Conservation (phyloP, 2,888 invertebrate species). For the Autographa gamma region DNA sequence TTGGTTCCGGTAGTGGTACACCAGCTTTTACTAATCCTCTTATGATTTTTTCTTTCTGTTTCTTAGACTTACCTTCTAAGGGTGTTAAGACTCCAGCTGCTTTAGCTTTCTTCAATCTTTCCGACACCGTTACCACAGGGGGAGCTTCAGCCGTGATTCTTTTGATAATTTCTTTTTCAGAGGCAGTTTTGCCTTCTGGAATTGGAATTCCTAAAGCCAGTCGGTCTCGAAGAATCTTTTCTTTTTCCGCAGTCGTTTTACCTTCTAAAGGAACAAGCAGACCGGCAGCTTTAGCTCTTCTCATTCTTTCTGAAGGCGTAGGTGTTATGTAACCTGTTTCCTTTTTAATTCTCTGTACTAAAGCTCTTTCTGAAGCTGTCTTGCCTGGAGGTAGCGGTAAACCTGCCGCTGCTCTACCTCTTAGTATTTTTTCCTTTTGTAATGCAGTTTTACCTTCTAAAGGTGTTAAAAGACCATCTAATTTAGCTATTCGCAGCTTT, state of each 20-base stretch:
- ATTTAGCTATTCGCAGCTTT: slow-evolving; percentile 31
- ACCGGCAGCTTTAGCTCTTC: slow-evolving; percentile 55
- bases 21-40: slow-evolving; percentile 58
- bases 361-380: slow-evolving; percentile 56
- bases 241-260: slow-evolving; percentile 57
- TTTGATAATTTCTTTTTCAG: slow-evolving; percentile 54
- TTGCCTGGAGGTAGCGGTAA: slow-evolving; percentile 57
- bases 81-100: slow-evolving; percentile 61
- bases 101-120: slow-evolving; percentile 57
- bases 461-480: slow-evolving; percentile 56
- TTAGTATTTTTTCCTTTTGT: slow-evolving; percentile 65
- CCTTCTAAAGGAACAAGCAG: slow-evolving; percentile 57
- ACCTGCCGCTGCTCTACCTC: slow-evolving; percentile 54
- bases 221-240: slow-evolving; percentile 55
- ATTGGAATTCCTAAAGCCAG: slow-evolving; percentile 38
- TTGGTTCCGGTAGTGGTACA: slow-evolving; percentile 63
- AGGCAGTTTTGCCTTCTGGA: slow-evolving; percentile 57
- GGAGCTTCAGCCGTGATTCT: slow-evolving; percentile 28
- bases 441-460: slow-evolving; percentile 61
- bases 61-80: slow-evolving; percentile 57
- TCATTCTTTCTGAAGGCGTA: slow-evolving; percentile 51
- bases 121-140: slow-evolving; percentile 38
- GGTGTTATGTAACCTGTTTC: slow-evolving; percentile 58
- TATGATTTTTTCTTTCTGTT: slow-evolving; percentile 61
- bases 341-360: slow-evolving; percentile 46